Evolutionary conservation across 2,888 invertebrate species (phyloP).

Genomic region (Mythimna ferrago): DNA sequence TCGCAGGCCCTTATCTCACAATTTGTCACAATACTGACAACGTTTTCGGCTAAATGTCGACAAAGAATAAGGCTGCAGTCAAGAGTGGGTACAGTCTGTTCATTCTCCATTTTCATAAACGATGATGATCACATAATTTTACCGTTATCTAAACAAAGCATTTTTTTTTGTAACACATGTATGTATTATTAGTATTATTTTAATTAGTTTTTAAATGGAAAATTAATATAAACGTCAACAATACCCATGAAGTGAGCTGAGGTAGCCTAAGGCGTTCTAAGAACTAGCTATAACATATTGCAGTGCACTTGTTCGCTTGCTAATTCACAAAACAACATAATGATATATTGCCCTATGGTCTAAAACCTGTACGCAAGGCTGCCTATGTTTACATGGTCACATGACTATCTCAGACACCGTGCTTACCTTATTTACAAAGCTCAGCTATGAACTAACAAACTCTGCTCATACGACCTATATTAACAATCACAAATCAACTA

Average conservation of each 20-base stretch:
- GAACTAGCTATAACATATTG: slow-evolving; percentile 1
- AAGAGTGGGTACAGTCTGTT: slow-evolving; percentile 45
- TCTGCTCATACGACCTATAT: neutral
- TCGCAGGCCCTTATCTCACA: slow-evolving; percentile 81
- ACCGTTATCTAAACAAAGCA: neutral
- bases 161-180: neutral
- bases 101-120: slow-evolving; percentile 16
- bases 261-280: neutral
- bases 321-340: slow-evolving; percentile 39
- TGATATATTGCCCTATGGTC: slow-evolving; percentile 28
- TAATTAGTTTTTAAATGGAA: neutral
- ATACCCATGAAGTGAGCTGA: neutral
- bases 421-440: slow-evolving; percentile 30
- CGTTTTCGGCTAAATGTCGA: slow-evolving; percentile 78
- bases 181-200: neutral
- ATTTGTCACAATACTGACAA: slow-evolving; percentile 86
- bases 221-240: slow-evolving; percentile 9
- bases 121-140: neutral
- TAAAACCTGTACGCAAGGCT: slow-evolving; percentile 27
- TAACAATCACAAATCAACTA: neutral
- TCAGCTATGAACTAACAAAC: neutral
- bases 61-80: slow-evolving; percentile 73
- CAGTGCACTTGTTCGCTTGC: slow-evolving; percentile 16
- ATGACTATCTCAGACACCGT: slow-evolving; percentile 13
- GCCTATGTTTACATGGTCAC: slow-evolving; percentile 32